Evolutionary conservation across 2,888 invertebrate genomes (phyloP), one percentile per base, ranked within the genome.

Genomic region (Euzophera pinguis): DNA sequence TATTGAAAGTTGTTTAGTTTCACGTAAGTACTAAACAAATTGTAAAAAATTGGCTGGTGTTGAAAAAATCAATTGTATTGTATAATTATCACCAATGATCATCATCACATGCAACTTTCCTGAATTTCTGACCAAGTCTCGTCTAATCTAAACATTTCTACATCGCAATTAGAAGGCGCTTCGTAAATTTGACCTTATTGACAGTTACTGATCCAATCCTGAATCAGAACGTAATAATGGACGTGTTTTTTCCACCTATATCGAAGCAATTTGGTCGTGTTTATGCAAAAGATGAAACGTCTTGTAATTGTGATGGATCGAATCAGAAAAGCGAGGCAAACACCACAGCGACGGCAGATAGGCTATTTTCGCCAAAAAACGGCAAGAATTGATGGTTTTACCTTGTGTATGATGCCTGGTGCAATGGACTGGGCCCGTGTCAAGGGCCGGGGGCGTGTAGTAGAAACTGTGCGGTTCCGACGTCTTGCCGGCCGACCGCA

Each of bases 401-500:
- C 82, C 80, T 75, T 71, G 73, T 2, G 80, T 56, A 63, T 76
- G 81, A 64, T 83, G 85, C 14, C 73, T 57, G 1, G 85, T 73
- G 67, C 76, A 70, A 69, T 85, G 84, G 56, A 64, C 60, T 38
- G 84, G 83, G 9, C 77, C 80, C 14, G 75, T 66, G 67, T 78
- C 80, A 50, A 63, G 75, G 12, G 69, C 51, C 14, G 77, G 66
- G 63, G 95, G 95, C 57, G 95, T 95, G 90, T 96, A 97, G 72
- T 93, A 92, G 91, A 97, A 97, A 59, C 92, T 91, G 85, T 97
- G 97, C 50, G 96, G 93, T 86, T 97, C 97, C 69, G 96, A 96
- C 57, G 94, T 94, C 88, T 96, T 95, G 67, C 96, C 96, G 71
- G 96, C 96, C 42, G 97, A 96, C 14, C 95, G 92, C 54, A 97